A percentile compares a stretch with the other conserved stretches of the same genome.
These are phyloP conservation scores for Distichodus sexfasciatus DNA, from an alignment of 2,797 vertebrate genomes.

Conservation along the genomic window DNA sequence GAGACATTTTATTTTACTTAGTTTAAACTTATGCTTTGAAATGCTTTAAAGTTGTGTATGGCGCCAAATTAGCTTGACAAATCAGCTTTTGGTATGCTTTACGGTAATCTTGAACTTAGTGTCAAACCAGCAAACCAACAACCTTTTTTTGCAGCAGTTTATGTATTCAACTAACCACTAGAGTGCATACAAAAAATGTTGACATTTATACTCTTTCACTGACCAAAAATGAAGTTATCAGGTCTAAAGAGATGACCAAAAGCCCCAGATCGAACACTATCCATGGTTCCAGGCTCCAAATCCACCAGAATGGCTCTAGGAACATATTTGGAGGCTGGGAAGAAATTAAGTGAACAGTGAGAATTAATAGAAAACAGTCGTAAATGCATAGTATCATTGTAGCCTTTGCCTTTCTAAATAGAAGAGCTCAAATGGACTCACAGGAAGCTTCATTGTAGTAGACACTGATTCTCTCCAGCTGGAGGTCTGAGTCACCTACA, in stretches of 20 bases:
- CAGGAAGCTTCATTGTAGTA: constrained; percentile 46
- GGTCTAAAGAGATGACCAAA: constrained; percentile 46
- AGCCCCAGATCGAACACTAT: constrained; percentile 44
- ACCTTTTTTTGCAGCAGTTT: not conserved
- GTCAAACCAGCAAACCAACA: too few relatives aligned
- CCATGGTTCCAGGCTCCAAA: constrained; percentile 48
- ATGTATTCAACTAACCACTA: not conserved
- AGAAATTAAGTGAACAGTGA: not conserved
- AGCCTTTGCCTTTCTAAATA: not conserved
- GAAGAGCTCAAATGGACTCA: constrained; percentile 24
- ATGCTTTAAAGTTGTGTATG: too few relatives aligned
- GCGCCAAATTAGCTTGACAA: too few relatives aligned
- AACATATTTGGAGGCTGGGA: constrained; percentile 47
- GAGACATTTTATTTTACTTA: too few relatives aligned
- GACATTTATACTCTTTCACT: too few relatives aligned
- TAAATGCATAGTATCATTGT: too few relatives aligned
- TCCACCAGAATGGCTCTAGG: constrained; percentile 49
- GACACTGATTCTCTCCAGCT: constrained; percentile 45
- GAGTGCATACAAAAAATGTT: too few relatives aligned
- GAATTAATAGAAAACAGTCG: not conserved
- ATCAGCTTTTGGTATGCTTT: too few relatives aligned
- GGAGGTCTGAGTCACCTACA: constrained; percentile 41
- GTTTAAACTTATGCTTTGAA: too few relatives aligned
- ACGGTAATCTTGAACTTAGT: too few relatives aligned
- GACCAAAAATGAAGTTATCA: constrained; percentile 48